These are phyloP conservation scores for Thunnus albacares DNA, from an alignment of 2,797 vertebrate genomes.

Conservation along the genomic window DNA sequence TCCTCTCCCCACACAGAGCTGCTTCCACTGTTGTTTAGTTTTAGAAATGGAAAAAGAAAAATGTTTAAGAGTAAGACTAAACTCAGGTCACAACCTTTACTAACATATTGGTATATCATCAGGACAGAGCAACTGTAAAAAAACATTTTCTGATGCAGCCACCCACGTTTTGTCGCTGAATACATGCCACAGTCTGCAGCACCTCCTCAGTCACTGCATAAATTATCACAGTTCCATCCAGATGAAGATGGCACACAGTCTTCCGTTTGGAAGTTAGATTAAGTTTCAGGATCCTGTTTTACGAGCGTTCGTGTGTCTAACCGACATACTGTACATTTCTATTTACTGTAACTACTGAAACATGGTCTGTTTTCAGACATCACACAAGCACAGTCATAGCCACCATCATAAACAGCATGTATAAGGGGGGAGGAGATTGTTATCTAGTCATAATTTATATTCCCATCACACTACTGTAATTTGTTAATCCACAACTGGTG, in stretches of 20 bases:
- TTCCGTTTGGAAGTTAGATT: conserved; percentile 31
- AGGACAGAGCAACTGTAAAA: conserved; percentile 16
- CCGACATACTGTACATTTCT: conserved; percentile 13
- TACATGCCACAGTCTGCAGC: conserved; percentile 56
- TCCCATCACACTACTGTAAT: no score
- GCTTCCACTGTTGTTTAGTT: conserved; percentile 28
- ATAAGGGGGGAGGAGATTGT: no score
- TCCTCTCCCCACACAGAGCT: conserved; percentile 61
- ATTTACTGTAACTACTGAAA: background rate
- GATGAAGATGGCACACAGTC: conserved; percentile 36
- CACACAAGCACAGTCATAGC: background rate
- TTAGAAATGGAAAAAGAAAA: conserved; percentile 8
- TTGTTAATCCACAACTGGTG: no score
- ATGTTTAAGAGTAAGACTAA: conserved; percentile 10
- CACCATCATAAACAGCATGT: no score
- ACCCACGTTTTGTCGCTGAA: conserved; percentile 49
- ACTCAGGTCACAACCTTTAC: background rate
- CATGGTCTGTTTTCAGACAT: background rate
- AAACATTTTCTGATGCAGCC: conserved; percentile 24
- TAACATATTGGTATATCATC: conserved; percentile 23
- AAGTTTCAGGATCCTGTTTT: conserved; percentile 34
- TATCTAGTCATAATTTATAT: no score
- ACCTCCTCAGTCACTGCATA: conserved; percentile 63
- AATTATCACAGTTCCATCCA: conserved; percentile 56
- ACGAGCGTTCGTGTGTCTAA: conserved; percentile 1